A percentile compares a stretch with the other conserved stretches of the same genome.
phyloP scores from a whole-genome alignment of 2,888 invertebrate species.

The Bruchidius siliquastri region DNA sequence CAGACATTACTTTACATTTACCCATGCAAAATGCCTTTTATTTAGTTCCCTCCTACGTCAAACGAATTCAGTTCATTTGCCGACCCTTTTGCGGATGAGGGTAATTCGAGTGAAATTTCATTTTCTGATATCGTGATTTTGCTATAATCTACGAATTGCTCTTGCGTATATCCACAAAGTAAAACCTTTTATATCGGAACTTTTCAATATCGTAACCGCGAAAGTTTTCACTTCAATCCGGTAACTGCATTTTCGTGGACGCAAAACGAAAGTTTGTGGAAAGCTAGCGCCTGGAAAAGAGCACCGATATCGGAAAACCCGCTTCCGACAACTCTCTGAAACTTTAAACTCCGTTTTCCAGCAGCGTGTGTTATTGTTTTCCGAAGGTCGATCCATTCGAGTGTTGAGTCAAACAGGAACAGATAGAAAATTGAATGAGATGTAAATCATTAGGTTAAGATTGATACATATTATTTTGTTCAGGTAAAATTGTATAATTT shows the following conservation, averaged over 20 bases:
- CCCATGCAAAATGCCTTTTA: too few species aligned
- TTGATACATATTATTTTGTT: too few species aligned
- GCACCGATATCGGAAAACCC: background rate
- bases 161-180: background rate
- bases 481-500: too few species aligned
- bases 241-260: background rate
- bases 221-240: background rate
- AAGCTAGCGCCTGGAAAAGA: background rate
- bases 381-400: background rate
- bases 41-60: too few species aligned
- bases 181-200: background rate
- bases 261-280: background rate
- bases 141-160: background rate
- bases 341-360: background rate
- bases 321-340: background rate
- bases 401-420: too few species aligned
- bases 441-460: too few species aligned
- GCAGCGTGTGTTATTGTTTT: background rate
- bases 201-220: background rate
- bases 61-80: too few species aligned
- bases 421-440: too few species aligned
- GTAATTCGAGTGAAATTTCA: too few species aligned
- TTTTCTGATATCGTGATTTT: too few species aligned
- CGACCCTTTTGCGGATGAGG: too few species aligned
- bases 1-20: too few species aligned